These are phyloP conservation scores for Malacoraja senta DNA, from an alignment of 2,797 vertebrate species.

Conservation along the genomic window DNA sequence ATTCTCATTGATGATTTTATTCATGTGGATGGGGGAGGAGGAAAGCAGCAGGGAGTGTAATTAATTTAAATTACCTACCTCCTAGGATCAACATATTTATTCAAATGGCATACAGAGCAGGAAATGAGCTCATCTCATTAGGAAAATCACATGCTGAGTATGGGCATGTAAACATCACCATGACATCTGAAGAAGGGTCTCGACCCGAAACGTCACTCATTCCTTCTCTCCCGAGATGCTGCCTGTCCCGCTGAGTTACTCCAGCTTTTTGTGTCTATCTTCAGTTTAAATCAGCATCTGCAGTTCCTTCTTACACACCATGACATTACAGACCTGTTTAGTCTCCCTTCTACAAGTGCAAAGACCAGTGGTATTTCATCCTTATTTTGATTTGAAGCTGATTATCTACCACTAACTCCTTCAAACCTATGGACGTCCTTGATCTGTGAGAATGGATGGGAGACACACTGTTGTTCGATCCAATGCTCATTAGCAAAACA, in stretches of 20 bases:
- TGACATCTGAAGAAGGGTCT: not conserved
- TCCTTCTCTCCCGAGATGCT: too few relatives aligned
- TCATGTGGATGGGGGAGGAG: not conserved
- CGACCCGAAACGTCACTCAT: too few relatives aligned
- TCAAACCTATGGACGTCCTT: not conserved
- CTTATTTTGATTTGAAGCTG: not conserved
- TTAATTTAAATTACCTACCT: not conserved
- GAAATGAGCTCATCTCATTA: not conserved
- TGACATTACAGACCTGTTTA: not conserved
- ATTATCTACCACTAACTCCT: not conserved
- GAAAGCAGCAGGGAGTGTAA: not conserved
- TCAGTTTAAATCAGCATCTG: too few relatives aligned
- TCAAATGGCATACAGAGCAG: constrained; percentile 2
- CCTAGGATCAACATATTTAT: not conserved
- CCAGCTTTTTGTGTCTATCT: too few relatives aligned
- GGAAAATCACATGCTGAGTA: constrained; percentile 1
- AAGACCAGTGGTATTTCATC: not conserved
- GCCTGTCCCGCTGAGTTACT: too few relatives aligned
- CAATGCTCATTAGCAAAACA: not conserved
- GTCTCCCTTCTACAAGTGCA: not conserved
- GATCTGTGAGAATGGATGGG: not conserved
- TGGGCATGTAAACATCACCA: not conserved
- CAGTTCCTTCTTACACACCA: not conserved
- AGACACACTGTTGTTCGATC: not conserved
- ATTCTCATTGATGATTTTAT: not conserved